Evolutionary conservation across 1,140 invertebrate genomes (phyloP), one percentile per base, ranked within the genome.

Genomic region (Drosophila neocordata): DNA sequence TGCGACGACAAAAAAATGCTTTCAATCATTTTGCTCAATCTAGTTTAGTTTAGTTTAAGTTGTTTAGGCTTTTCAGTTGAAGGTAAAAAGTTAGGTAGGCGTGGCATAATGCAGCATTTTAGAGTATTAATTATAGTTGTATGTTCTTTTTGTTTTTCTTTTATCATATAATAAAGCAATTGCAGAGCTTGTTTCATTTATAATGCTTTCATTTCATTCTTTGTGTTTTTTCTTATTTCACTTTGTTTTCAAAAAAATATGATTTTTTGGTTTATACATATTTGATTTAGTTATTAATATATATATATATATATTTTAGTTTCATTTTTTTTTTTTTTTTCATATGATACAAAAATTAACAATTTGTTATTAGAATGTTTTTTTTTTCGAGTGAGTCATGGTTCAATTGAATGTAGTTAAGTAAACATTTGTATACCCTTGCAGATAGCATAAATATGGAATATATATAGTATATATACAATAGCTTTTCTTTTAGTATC

Each of bases 11-110:
- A 59, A 59, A 31, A 82, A 73, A 48, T 22, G 37, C 73, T 60
- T 15, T 48, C 41, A 48, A 48, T 48, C 41, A 48, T 48, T 20
- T 48, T 48, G 41, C 41, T 48, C 41, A 48, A 48, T 48, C 41
- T 48, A 48, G 41, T 48, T 20, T 48, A 48, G 41, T 48, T 69
- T 71, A 55, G 59, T 61, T 62, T 69, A 48, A 61, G 38, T 64
- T 63, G 51, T 65, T 69, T 75, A 52, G 71, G 71, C 72, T 77
- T 65, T 65, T 53, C 69, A 62, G 72, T 74, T 77, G 76, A 84
- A 83, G 80, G 76, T 84, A 76, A 79, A 69, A 82, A 84, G 72
- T 76, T 83, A 83, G 72, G 80, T 83, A 83, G 80, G 80, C 80
- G 80, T 83, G 80, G 65, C 65, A 73, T 72, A 76, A 79, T 83